These are phyloP conservation scores for Sanderia malayensis DNA, from an alignment of 30 jellyfish, hydroid and myxozoan species.

Conservation along the genomic window DNA sequence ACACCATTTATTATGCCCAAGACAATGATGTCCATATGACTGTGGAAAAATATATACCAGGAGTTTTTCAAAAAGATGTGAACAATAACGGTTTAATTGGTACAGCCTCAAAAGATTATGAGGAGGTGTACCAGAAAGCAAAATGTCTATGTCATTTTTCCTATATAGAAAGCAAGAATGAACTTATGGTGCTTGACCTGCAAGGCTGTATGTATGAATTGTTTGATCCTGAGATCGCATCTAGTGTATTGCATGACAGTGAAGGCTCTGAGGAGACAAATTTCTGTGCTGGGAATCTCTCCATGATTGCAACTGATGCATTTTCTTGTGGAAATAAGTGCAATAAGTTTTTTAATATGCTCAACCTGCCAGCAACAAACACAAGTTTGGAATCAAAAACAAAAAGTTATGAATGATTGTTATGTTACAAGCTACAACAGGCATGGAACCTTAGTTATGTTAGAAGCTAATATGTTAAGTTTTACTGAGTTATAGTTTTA, in stretches of 20 bases:
- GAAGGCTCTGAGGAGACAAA: too few species aligned
- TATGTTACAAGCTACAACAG: neutral
- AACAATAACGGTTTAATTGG: neutral
- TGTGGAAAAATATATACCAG: neutral
- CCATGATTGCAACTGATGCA: neutral
- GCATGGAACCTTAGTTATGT: slow-evolving; percentile 4
- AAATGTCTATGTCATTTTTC: neutral
- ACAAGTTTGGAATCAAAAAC: neutral
- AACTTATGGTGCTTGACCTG: slow-evolving; percentile 1
- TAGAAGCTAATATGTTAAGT: too few species aligned
- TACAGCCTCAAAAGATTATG: neutral
- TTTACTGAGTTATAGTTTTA: neutral
- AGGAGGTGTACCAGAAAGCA: slow-evolving; percentile 2
- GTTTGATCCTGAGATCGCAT: neutral
- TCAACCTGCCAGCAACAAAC: slow-evolving; percentile 1
- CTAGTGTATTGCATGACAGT: too few species aligned
- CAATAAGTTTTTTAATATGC: neutral
- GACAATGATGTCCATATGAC: slow-evolving; percentile 2
- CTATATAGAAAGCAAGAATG: neutral
- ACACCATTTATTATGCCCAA: neutral
- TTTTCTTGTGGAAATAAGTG: neutral
- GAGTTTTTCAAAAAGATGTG: neutral
- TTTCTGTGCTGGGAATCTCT: neutral
- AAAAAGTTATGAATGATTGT: neutral
- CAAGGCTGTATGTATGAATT: slow-evolving; percentile 1